Conservation (phyloP, 1,140 invertebrate genomes). For the Diachasma alloeum region DNA sequence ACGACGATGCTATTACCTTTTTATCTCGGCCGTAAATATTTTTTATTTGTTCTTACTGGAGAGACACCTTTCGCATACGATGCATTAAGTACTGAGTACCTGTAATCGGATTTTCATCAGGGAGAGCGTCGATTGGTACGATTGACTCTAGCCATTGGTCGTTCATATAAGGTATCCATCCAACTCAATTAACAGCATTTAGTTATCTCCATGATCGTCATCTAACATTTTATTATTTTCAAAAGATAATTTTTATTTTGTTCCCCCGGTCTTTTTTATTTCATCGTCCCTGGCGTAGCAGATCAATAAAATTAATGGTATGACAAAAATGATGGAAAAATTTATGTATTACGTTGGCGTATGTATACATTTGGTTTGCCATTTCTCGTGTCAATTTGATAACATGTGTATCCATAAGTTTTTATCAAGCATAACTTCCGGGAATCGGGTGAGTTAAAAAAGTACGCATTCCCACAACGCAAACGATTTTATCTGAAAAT, state of each 20-base stretch:
- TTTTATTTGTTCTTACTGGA: background rate
- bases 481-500: constrained; percentile 12
- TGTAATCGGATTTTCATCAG: constrained; percentile 8
- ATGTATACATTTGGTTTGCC: too few species aligned
- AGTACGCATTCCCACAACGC: background rate
- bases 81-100: constrained; percentile 10
- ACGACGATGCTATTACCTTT: background rate
- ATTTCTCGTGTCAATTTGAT: constrained; percentile 25
- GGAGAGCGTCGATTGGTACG: constrained; percentile 8
- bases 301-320: background rate
- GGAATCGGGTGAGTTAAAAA: constrained; percentile 1
- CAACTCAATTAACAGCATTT: constrained; percentile 20
- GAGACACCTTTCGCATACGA: background rate
- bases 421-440: constrained; percentile 14
- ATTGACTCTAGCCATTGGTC: constrained; percentile 21
- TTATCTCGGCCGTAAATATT: background rate
- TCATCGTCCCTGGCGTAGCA: background rate
- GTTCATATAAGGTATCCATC: constrained; percentile 8
- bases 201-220: constrained; percentile 15
- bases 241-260: background rate
- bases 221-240: background rate
- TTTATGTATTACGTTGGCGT: too few species aligned
- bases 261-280: background rate
- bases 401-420: background rate
- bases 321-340: background rate